Conservation (phyloP, 2,797 vertebrate species). For the Chaetodon trifasciatus region DNA sequence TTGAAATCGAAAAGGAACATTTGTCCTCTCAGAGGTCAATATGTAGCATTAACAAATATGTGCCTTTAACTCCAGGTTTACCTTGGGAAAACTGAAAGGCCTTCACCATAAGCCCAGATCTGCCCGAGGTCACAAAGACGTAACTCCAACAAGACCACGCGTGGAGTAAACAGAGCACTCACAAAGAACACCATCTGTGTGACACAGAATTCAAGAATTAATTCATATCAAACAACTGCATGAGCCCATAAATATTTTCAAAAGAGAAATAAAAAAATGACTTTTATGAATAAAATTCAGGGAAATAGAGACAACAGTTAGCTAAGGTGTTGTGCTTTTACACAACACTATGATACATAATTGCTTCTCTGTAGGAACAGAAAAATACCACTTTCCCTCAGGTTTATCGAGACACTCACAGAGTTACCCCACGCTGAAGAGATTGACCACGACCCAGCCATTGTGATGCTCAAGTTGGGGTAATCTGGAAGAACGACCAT, state of each 20-base stretch:
- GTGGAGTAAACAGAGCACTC: constrained; percentile 86
- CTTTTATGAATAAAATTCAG: neutral
- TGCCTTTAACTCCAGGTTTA: constrained; percentile 62
- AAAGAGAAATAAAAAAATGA: neutral
- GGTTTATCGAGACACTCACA: constrained; percentile 76
- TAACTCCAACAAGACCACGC: constrained; percentile 85
- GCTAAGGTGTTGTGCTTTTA: constrained; percentile 6
- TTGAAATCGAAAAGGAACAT: neutral
- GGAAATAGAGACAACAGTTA: neutral
- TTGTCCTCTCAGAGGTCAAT: neutral
- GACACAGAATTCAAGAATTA: constrained; percentile 16
- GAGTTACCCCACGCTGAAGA: constrained; percentile 60
- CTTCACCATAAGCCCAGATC: constrained; percentile 11
- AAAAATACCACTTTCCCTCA: constrained; percentile 49
- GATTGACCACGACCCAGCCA: constrained; percentile 88
- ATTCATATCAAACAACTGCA: neutral
- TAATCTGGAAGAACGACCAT: constrained; percentile 65
- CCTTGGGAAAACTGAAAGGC: constrained; percentile 89
- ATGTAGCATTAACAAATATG: constrained; percentile 8
- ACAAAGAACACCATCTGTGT: constrained; percentile 87
- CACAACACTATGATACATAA: constrained; percentile 23
- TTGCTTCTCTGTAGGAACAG: constrained; percentile 40
- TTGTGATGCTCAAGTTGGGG: constrained; percentile 80
- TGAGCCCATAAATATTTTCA: neutral
- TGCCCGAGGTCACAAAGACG: constrained; percentile 53